A percentile compares a stretch with the other conserved stretches of the same genome.
Evolutionary conservation across 2,888 invertebrate genomes (phyloP).

Genomic region (Vannuccia rotundouncinata): DNA sequence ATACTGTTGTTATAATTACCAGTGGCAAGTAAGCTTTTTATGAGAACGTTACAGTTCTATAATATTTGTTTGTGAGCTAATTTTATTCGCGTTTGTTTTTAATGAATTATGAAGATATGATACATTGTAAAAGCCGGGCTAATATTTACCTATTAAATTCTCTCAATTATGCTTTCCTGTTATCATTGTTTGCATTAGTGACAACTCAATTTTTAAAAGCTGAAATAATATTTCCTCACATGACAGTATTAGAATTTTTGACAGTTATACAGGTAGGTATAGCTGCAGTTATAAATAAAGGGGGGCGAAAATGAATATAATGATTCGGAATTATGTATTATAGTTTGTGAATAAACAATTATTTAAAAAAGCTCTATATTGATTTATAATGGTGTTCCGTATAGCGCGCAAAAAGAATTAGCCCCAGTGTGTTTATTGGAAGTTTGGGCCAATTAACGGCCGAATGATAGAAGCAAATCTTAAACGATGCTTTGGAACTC

Average conservation of each 20-base stretch:
- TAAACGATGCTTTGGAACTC: not conserved
- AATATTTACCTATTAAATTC: constrained; percentile 19
- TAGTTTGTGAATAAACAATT: not conserved
- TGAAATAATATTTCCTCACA: not conserved
- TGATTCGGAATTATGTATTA: not conserved
- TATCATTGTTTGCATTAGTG: not conserved
- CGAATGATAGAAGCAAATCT: not conserved
- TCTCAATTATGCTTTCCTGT: not conserved
- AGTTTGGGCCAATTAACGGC: not conserved
- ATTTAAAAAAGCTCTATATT: not conserved
- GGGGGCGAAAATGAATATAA: not conserved
- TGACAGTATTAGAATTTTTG: not conserved
- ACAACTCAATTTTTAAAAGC: not conserved
- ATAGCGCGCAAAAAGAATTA: not conserved
- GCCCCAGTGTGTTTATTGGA: not conserved
- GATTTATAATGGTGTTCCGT: not conserved
- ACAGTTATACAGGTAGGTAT: too few relatives aligned
- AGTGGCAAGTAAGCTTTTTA: too few relatives aligned
- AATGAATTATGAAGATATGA: constrained; percentile 15
- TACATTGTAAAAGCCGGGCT: not conserved
- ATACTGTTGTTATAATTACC: too few relatives aligned
- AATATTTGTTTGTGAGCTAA: not conserved
- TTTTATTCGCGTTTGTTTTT: constrained; percentile 8
- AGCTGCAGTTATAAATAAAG: not conserved
- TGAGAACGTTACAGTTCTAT: too few relatives aligned